A percentile compares a stretch with the other conserved stretches of the same genome.
These are phyloP conservation scores for Xyrichtys novacula DNA, from an alignment of 2,797 vertebrate genomes.

Conservation along the genomic window DNA sequence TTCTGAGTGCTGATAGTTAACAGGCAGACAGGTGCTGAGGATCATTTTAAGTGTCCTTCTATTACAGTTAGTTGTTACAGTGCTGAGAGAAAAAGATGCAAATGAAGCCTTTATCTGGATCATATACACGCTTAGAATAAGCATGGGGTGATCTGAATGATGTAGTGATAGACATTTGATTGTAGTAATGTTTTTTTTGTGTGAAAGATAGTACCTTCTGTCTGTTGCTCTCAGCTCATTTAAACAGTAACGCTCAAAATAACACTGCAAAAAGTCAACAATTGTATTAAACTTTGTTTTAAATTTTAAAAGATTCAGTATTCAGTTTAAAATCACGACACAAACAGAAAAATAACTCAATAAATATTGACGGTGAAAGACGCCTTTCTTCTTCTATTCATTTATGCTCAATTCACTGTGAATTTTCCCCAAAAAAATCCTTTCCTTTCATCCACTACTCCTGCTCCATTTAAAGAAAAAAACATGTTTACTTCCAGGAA, in stretches of 20 bases:
- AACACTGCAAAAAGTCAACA: slow-evolving; percentile 1
- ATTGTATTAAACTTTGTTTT: slow-evolving; percentile 21
- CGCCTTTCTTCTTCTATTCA: slow-evolving; percentile 63
- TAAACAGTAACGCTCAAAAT: background rate
- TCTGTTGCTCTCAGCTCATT: background rate
- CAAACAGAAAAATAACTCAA: slow-evolving; percentile 47
- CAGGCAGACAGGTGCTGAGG: too few relatives aligned
- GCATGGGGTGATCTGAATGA: too few relatives aligned
- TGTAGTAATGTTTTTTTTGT: background rate
- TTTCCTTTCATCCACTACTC: slow-evolving; percentile 60
- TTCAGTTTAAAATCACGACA: slow-evolving; percentile 52
- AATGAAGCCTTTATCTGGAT: too few relatives aligned
- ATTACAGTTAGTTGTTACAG: too few relatives aligned
- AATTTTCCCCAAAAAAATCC: slow-evolving; percentile 56
- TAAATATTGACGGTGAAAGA: slow-evolving; percentile 68
- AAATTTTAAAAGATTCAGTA: slow-evolving; percentile 23
- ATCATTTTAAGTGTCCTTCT: too few relatives aligned
- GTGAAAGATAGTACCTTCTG: background rate
- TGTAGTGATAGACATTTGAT: background rate
- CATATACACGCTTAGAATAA: background rate
- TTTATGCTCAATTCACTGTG: slow-evolving; percentile 43
- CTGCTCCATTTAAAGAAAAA: slow-evolving; percentile 37
- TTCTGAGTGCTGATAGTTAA: too few relatives aligned
- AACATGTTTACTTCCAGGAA: slow-evolving; percentile 31
- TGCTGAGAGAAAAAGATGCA: too few relatives aligned